A percentile compares a stretch with the other conserved stretches of the same genome.
Conservation (phyloP, 2,113 vertebrate species). For the Varanus salvator region DNA sequence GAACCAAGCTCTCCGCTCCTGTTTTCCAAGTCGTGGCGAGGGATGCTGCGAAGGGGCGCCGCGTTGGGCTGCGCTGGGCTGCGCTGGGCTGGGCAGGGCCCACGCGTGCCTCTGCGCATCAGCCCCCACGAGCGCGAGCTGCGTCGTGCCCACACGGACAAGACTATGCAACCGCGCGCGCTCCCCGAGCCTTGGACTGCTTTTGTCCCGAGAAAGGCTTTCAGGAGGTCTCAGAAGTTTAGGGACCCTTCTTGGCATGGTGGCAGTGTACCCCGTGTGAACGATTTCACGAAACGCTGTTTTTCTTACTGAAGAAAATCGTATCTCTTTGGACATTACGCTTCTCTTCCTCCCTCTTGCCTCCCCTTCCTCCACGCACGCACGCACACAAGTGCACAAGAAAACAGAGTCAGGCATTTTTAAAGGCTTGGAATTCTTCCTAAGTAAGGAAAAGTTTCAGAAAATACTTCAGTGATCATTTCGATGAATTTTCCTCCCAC, state of each 20-base stretch:
- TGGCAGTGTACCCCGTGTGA: too few relatives aligned
- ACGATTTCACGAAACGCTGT: background rate
- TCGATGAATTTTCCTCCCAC: background rate
- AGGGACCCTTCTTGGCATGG: background rate
- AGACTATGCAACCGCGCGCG: too few relatives aligned
- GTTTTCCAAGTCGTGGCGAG: background rate
- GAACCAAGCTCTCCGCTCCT: background rate
- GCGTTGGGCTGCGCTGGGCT: too few relatives aligned
- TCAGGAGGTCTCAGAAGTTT: background rate
- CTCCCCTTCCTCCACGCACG: background rate
- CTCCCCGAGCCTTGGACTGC: too few relatives aligned
- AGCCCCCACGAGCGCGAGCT: background rate
- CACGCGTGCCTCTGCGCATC: too few relatives aligned
- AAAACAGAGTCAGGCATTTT: too few relatives aligned
- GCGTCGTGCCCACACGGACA: too few relatives aligned
- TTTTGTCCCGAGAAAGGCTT: background rate
- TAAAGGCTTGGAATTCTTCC: background rate
- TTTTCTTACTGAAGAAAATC: background rate
- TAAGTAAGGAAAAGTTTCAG: background rate
- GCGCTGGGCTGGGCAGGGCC: too few relatives aligned
- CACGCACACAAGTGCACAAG: too few relatives aligned
- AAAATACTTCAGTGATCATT: background rate
- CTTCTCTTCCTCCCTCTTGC: background rate
- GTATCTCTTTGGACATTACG: too few relatives aligned
- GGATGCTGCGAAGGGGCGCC: background rate